These are phyloP conservation scores for Cremastinae sp. DNA, from an alignment of 2,888 invertebrate genomes.

Conservation along the genomic window DNA sequence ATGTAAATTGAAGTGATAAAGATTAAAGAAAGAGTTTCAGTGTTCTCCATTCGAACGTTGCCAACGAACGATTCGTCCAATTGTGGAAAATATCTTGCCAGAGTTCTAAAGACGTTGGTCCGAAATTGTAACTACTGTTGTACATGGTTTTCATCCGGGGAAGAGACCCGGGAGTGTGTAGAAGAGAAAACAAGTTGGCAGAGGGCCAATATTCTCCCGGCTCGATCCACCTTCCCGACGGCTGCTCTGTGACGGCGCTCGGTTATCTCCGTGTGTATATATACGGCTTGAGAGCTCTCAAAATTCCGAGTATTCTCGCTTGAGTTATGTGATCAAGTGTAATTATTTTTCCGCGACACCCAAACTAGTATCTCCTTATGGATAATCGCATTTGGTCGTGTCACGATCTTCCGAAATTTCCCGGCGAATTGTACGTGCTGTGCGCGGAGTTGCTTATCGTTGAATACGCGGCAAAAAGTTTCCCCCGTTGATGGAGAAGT, in stretches of 20 bases:
- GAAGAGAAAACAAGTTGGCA: constrained; percentile 53
- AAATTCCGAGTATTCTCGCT: constrained; percentile 50
- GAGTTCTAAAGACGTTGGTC: background rate
- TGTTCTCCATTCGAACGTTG: no score
- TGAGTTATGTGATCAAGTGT: constrained; percentile 53
- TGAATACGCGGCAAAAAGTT: background rate
- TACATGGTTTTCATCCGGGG: constrained; percentile 21
- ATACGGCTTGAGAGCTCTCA: constrained; percentile 35
- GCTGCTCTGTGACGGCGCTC: constrained; percentile 38
- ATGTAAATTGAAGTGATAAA: no score
- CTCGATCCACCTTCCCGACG: constrained; percentile 52
- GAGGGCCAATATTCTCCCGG: constrained; percentile 45
- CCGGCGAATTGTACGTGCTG: background rate
- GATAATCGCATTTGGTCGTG: constrained; percentile 6
- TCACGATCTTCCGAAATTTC: constrained; percentile 4
- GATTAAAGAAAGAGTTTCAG: no score
- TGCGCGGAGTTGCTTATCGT: background rate
- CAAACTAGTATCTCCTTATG: background rate
- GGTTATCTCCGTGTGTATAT: constrained; percentile 28
- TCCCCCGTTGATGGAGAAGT: background rate
- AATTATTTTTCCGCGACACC: constrained; percentile 33
- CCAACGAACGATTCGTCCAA: no score
- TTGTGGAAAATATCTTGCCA: no score
- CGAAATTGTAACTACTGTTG: constrained; percentile 4
- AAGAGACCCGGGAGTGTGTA: constrained; percentile 29